Percentiles rank a stretch among this genome's conserved stretches.
Conservation (phyloP, 1,140 invertebrate genomes). For the honey bee (Apis mellifera) region Amel_HAv3.1 CM009937.2:8614001-8614500, state of each 20-base stretch:
- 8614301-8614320: neutral
- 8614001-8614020: slow-evolving; percentile 71
- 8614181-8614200: slow-evolving; percentile 54
- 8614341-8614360: neutral
- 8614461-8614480: too few species aligned
- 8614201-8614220: slow-evolving; percentile 62
- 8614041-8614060: slow-evolving; percentile 63
- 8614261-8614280: slow-evolving; percentile 10
- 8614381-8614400: neutral
- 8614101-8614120: neutral
- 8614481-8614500: too few species aligned
- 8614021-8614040: slow-evolving; percentile 75
- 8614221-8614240: slow-evolving; percentile 22
- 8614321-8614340: neutral
- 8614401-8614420: neutral
- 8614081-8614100: slow-evolving; percentile 46
- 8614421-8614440: too few species aligned
- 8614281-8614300: neutral
- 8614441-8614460: too few species aligned
- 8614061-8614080: slow-evolving; percentile 19
- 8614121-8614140: slow-evolving; percentile 22
- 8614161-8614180: slow-evolving; percentile 57
- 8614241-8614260: neutral
- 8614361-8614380: neutral
- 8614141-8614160: slow-evolving; percentile 64